phyloP scores from a whole-genome alignment of 1,140 invertebrate genomes.

The Atta cephalotes region DNA sequence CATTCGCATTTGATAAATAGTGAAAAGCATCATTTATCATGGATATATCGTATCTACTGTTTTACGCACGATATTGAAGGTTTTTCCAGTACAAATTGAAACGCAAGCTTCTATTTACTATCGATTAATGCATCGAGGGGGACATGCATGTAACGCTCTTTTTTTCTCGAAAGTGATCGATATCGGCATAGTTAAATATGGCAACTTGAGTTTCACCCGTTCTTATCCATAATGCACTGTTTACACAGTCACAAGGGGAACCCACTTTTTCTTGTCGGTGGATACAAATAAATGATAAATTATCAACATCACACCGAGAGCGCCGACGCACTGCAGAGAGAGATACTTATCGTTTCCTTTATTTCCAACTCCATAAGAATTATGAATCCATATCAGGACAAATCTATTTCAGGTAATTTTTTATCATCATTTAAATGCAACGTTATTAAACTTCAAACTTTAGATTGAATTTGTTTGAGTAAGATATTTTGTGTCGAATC shows the following conservation, averaged over 20 bases:
- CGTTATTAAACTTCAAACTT: slow-evolving; percentile 18
- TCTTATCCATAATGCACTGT: slow-evolving; percentile 66
- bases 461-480: background rate
- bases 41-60: slow-evolving; percentile 51
- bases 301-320: slow-evolving; percentile 53
- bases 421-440: slow-evolving; percentile 13
- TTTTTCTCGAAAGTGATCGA: slow-evolving; percentile 57
- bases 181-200: slow-evolving; percentile 71
- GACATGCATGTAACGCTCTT: background rate
- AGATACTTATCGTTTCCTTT: slow-evolving; percentile 6
- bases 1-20: slow-evolving; percentile 53
- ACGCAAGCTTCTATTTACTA: slow-evolving; percentile 10
- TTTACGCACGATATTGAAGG: slow-evolving; percentile 28
- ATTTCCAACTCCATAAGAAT: slow-evolving; percentile 23
- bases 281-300: slow-evolving; percentile 80
- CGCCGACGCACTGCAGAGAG: background rate
- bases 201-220: slow-evolving; percentile 48
- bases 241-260: slow-evolving; percentile 69
- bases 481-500: background rate
- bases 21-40: slow-evolving; percentile 55
- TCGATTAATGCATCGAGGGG: slow-evolving; percentile 39
- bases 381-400: background rate
- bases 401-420: background rate
- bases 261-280: slow-evolving; percentile 70
- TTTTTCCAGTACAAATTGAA: slow-evolving; percentile 54